Percentiles rank a stretch among this genome's conserved stretches.
Conservation (phyloP, 2,888 invertebrate species). For the Thecocarcelia acutangulata region DNA sequence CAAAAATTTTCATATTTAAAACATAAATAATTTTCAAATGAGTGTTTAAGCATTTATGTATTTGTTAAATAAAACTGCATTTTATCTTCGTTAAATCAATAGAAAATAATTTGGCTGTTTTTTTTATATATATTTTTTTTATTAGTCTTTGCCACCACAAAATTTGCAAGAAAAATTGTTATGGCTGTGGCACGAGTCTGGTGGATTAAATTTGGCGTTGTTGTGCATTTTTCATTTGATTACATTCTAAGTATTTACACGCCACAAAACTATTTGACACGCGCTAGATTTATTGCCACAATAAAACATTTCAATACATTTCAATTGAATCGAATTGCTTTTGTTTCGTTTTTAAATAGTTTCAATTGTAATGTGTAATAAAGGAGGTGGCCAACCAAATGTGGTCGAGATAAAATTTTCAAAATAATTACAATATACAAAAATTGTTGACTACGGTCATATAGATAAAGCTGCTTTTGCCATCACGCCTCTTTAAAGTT, state of each 20-base stretch:
- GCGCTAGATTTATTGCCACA: conserved; percentile 80
- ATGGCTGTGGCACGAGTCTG: conserved; percentile 41
- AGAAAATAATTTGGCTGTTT: conserved; percentile 61
- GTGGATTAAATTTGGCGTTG: conserved; percentile 40
- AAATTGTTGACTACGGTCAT: neutral
- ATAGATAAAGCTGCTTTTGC: too few relatives aligned
- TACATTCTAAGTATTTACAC: conserved; percentile 63
- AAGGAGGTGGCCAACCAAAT: conserved; percentile 31
- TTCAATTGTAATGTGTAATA: conserved; percentile 11
- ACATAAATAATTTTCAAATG: conserved; percentile 57
- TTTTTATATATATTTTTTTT: too few relatives aligned
- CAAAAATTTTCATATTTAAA: conserved; percentile 30
- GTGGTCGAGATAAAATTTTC: neutral
- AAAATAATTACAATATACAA: neutral
- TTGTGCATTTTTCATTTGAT: conserved; percentile 54
- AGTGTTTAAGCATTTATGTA: conserved; percentile 39
- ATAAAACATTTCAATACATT: conserved; percentile 76
- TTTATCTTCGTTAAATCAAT: conserved; percentile 42
- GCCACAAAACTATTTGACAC: conserved; percentile 78
- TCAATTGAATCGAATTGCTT: conserved; percentile 79
- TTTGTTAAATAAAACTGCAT: neutral
- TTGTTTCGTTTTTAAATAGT: conserved; percentile 13
- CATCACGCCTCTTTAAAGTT: too few relatives aligned
- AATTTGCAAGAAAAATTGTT: conserved; percentile 11
- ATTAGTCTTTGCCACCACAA: conserved; percentile 32